Evolutionary conservation across 1,140 invertebrate species (phyloP), one percentile per base, ranked within the genome.

Genomic region (Neuroterus valhalla): DNA sequence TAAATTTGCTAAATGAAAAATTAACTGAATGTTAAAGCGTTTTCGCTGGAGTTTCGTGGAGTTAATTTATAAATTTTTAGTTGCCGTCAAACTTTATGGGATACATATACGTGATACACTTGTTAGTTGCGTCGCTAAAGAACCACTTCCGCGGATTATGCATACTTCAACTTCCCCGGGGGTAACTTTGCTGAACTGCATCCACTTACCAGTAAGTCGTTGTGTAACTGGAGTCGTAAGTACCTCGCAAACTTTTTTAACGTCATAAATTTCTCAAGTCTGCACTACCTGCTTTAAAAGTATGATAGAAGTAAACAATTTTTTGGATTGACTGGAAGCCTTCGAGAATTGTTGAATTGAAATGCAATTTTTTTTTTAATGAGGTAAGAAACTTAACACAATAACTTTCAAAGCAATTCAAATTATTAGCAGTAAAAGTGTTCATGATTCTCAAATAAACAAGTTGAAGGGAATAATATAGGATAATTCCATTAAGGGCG

Each of bases 181-280:
- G 55, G 21, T 62, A 62, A 62, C 55, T 62, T 62, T 31, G 55
- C 26, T 62, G 55, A 62, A 62, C 55, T 62, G 55, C 55, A 62
- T 62, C 23, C 55, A 62, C 55, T 62, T 62, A 62, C 55, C 55
- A 38, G 55, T 62, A 62, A 62, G 55, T 62, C 55, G 23, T 62
- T 62, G 55, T 62, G 15, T 62, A 62, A 62, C 55, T 23, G 55
- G 31, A 62, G 55, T 62, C 23, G 21, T 62, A 62, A 62, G 55
- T 38, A 62, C 55, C 21, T 62, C 23, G 8, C 26, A 62, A 38
- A 62, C 26, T 62, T 62, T 23, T 62, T 62, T 62, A 62, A 62
- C 55, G 15, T 62, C 21, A 26, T 62, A 62, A 62, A 62, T 38
- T 62, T 62, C 55, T 62, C 21, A 62, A 62, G 55, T 62, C 31